phyloP scores from a whole-genome alignment of 2,888 invertebrate species.

The Tiliacea citrago region DNA sequence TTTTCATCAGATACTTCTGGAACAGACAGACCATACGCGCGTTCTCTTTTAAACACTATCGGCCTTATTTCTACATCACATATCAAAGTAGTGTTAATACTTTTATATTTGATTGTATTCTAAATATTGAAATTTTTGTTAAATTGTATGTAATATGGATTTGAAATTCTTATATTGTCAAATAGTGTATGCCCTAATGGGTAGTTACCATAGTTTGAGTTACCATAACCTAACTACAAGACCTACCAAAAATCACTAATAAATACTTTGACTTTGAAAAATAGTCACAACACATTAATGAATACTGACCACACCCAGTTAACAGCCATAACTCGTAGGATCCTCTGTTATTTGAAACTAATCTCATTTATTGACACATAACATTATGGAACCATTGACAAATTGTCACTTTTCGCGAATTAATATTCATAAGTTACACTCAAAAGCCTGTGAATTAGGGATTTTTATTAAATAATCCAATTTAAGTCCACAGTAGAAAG shows the following conservation, averaged over 20 bases:
- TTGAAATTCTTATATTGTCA: too few species aligned
- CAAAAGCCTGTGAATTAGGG: conserved; percentile 24
- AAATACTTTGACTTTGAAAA: not conserved
- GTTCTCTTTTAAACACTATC: not conserved
- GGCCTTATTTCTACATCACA: too few species aligned
- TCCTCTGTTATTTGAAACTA: conserved; percentile 1
- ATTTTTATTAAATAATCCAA: conserved; percentile 34
- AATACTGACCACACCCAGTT: conserved; percentile 21
- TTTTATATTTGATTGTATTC: too few species aligned
- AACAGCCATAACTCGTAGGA: not conserved
- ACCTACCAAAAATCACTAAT: too few species aligned
- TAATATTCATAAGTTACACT: conserved; percentile 34
- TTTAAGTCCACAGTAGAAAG: conserved; percentile 20
- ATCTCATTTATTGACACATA: conserved; percentile 19
- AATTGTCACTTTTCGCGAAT: conserved; percentile 27
- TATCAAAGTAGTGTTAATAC: not conserved
- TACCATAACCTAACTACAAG: too few species aligned
- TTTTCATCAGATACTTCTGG: too few species aligned
- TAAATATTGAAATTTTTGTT: too few species aligned
- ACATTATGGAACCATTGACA: conserved; percentile 24
- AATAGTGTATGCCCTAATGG: too few species aligned
- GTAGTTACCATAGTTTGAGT: too few species aligned
- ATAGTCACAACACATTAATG: not conserved
- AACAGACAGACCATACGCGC: too few species aligned
- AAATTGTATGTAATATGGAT: too few species aligned